phyloP scores from a whole-genome alignment of 2,113 vertebrate genomes.

The Cyprinus carpio region DNA sequence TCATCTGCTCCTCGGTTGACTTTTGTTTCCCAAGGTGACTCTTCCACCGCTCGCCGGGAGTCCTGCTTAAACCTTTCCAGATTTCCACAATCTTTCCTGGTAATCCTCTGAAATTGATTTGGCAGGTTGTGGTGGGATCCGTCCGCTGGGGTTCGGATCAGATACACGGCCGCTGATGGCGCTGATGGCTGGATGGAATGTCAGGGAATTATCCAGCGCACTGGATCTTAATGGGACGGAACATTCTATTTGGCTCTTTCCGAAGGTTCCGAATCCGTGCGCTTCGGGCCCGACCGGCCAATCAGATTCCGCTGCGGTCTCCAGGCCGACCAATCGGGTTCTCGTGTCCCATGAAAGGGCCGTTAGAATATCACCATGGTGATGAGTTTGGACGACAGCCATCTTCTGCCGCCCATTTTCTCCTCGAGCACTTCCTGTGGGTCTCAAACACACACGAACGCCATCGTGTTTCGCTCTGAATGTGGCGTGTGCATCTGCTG shows the following conservation, averaged over 20 bases:
- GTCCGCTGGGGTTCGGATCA: neutral
- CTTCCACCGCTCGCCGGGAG: conserved; percentile 52
- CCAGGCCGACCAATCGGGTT: conserved; percentile 30
- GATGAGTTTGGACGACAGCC: conserved; percentile 53
- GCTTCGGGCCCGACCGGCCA: conserved; percentile 5
- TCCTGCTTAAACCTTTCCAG: conserved; percentile 63
- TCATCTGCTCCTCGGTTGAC: conserved; percentile 35
- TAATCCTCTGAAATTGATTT: conserved; percentile 69
- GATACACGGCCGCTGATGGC: neutral
- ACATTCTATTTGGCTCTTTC: conserved; percentile 20
- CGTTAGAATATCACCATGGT: conserved; percentile 52
- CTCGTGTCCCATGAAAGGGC: conserved; percentile 40
- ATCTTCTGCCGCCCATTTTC: conserved; percentile 49
- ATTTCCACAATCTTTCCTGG: conserved; percentile 59
- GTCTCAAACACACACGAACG: conserved; percentile 44
- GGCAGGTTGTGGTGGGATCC: conserved; percentile 41
- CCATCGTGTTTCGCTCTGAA: neutral
- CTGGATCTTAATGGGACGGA: conserved; percentile 35
- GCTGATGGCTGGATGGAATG: conserved; percentile 26
- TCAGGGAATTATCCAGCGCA: conserved; percentile 2
- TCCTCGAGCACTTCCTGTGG: conserved; percentile 50
- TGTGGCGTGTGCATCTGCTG: no score
- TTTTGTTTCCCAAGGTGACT: neutral
- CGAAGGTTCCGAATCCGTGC: neutral
- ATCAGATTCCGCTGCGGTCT: neutral